Evolutionary conservation across 2,113 vertebrate species (phyloP), one percentile per base, ranked within the genome.

Genomic region (Microtus ochrogaster): DNA sequence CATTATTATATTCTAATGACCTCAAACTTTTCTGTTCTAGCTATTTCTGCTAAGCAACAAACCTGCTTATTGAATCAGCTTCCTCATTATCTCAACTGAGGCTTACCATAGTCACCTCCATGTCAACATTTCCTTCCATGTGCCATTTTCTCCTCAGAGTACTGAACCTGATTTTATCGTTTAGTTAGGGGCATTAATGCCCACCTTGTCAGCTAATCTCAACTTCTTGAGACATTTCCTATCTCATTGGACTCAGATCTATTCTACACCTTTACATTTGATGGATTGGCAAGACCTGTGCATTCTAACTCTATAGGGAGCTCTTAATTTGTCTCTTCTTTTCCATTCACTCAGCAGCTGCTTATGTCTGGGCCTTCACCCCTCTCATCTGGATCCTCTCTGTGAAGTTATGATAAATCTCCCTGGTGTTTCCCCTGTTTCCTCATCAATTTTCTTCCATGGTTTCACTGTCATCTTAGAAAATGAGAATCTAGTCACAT

Each of bases 1-100:
- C 14, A 92, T 33, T 22, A 44, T 5, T 49, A 3, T 88, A 52
- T 90, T 19, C 17, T 72, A 7, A 84, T 76, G n/a, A 66, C 41
- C 85, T 97, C 16, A 92, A 63, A 36, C 44, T 39, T 89, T 93
- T 90, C 49, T 82, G 21, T 24, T 7, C 14, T 66, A 91, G 72
- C 70, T 3, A n/a, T 94, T 89, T 77, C 19, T 89, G 39, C 66
- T 74, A 63, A 74, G 68, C 82, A 89, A 26, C 36, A 94, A 16
- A 44, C 13, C 11, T 91, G 28, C 36, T 94, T 49, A 41, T 79
- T 65, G 65, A 82, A 73, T 66, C 58, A 49, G 17, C 63, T 47
- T 82, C 63, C 76, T 47, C 44, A 36, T 66, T 74, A 68, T 89
- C 22, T 92, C 61, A 86, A 49, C 39, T 47, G 9, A 21, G 26